These are phyloP conservation scores for Andrena cerasifolii DNA, from an alignment of 1,140 invertebrate species.

Conservation along the genomic window DNA sequence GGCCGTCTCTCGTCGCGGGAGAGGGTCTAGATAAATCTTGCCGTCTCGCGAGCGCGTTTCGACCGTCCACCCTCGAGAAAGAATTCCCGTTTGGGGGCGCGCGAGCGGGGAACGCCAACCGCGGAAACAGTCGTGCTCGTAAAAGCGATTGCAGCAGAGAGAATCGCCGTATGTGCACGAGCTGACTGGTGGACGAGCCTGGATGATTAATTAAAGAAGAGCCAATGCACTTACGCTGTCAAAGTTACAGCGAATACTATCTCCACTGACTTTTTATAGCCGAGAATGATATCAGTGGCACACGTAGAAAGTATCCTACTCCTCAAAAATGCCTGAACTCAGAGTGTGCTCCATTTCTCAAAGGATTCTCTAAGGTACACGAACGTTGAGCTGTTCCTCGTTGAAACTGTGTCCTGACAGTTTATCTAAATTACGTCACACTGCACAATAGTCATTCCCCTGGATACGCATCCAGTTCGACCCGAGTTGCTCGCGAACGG, in stretches of 20 bases:
- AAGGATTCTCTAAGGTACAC: no score
- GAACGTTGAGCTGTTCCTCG: neutral
- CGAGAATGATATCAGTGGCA: no score
- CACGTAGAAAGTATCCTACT: no score
- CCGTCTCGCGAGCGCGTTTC: conserved; percentile 11
- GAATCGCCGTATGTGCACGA: conserved; percentile 13
- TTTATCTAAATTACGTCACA: no score
- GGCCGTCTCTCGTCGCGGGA: neutral
- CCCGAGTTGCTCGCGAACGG: no score
- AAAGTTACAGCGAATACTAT: no score
- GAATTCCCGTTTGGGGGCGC: conserved; percentile 36
- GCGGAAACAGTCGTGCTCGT: conserved; percentile 8
- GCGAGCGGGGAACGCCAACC: neutral
- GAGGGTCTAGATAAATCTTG: conserved; percentile 31
- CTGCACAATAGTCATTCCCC: neutral
- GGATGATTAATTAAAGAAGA: conserved; percentile 33
- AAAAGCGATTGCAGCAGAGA: conserved; percentile 12
- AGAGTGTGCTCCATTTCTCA: no score
- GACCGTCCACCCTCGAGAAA: conserved; percentile 2
- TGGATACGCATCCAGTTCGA: neutral
- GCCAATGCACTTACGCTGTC: no score
- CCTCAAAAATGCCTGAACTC: no score
- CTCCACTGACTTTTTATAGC: no score
- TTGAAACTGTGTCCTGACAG: no score
- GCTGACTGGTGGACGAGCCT: conserved; percentile 6